A percentile compares a stretch with the other conserved stretches of the same genome.
Evolutionary conservation across 1,140 invertebrate species (phyloP).

Genomic region (Rhagoletis zephyria): DNA sequence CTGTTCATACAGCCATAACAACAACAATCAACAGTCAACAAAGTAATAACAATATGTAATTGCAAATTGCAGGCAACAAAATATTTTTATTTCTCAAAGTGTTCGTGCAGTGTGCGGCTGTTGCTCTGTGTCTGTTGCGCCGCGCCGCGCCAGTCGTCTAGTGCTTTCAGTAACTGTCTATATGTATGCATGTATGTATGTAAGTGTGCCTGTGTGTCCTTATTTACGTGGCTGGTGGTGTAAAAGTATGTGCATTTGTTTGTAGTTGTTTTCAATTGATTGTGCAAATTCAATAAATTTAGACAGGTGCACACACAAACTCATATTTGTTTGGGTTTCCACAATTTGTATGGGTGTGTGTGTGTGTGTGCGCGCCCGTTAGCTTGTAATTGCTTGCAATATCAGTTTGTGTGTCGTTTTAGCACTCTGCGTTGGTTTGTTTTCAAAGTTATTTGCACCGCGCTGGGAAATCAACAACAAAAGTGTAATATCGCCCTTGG

Average conservation of each 20-base stretch:
- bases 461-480: constrained; percentile 36
- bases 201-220: neutral
- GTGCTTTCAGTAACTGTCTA: neutral
- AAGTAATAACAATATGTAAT: constrained; percentile 39
- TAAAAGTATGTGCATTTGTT: neutral
- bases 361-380: neutral
- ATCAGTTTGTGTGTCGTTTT: neutral
- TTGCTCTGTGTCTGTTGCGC: neutral
- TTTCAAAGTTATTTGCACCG: constrained; percentile 15
- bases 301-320: neutral
- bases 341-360: neutral
- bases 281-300: constrained; percentile 40
- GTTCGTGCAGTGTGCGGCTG: neutral
- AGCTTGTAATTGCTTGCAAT: neutral
- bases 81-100: neutral
- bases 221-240: neutral
- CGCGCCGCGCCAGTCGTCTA: neutral
- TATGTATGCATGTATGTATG: neutral
- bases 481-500: neutral
- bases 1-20: constrained; percentile 36
- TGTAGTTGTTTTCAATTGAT: neutral
- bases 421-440: neutral
- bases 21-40: constrained; percentile 54
- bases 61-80: constrained; percentile 55
- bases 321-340: neutral